Base-by-base conservation (phyloP, 2,888 invertebrate genomes). In the Gasteruption jaculator region DNA sequence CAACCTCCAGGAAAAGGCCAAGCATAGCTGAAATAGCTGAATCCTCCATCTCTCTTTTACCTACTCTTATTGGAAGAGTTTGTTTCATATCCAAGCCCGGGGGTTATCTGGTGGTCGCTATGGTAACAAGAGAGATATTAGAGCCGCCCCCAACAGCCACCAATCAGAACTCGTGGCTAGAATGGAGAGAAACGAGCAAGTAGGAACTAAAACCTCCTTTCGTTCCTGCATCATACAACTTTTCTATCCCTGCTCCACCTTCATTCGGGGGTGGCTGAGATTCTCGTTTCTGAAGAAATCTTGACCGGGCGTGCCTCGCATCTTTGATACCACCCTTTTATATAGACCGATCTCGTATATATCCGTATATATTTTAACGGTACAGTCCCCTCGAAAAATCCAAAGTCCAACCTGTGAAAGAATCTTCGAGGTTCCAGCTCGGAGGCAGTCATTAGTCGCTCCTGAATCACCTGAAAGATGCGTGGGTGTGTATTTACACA, bases 111-210 rank as follows among this genome's bases (percentile, higher is more conserved):
- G 52, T 71, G 74, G 80, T 79, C 74, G 76, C 77, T 74, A 77
- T 72, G 69, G 78, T 73, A 75, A 79, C 80, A 51, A 54, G 59
- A 60, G 63, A 60, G 58, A n/a, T n/a, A n/a, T 57, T 64, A 63
- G 66, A 65, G 65, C 69, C 68, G 69, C 71, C 70, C 68, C 69
- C 58, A n/a, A n/a, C n/a, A 61, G 61, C 57, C 68, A 54, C 79
- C 76, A 75, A 79, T 79, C 79, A 75, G 78, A 76, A 75, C 77
- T 69, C 74, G 65, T 71, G 56, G 54, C 57, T 56, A 51, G 54
- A 54, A 52, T 50, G 50, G 44, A 53, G 56, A 57, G 60, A 61
- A 61, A 62, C 58, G 62, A 58, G 57, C 41, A 29, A 53, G 48
- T 38, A 38, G 6, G 20, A 11, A 25, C 15, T 33, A 5, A 33